A percentile compares a stretch with the other conserved stretches of the same genome.
phyloP scores from a whole-genome alignment of 2,113 vertebrate species.

The Ptilorrhoa leucosticta region DNA sequence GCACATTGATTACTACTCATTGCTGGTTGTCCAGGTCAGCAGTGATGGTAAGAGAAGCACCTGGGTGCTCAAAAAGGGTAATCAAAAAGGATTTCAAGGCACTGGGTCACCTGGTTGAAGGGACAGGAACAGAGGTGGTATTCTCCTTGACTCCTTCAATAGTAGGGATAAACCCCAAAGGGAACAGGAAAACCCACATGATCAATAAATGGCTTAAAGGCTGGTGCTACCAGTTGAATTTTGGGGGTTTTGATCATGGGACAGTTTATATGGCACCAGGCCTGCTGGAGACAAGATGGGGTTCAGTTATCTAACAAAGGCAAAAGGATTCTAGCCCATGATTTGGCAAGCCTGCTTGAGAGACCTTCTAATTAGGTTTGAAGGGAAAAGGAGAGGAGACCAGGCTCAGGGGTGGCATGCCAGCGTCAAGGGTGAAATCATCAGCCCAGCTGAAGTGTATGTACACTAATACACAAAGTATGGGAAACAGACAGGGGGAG shows the following conservation, averaged over 20 bases:
- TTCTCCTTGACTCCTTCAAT: background rate
- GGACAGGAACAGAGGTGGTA: background rate
- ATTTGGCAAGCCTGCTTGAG: background rate
- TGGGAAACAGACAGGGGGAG: background rate
- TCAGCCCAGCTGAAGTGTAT: background rate
- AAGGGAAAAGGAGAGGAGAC: background rate
- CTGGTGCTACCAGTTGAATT: background rate
- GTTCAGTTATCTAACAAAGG: background rate
- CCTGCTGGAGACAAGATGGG: background rate
- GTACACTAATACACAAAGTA: background rate
- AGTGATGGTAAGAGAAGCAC: background rate
- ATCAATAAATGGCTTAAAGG: background rate
- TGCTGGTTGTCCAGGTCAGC: background rate
- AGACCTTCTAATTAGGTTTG: background rate
- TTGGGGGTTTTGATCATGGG: background rate
- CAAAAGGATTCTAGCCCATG: background rate
- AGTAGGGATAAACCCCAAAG: too few species aligned
- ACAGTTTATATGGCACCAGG: background rate
- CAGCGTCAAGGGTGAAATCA: background rate
- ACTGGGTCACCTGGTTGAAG: rapidly evolving
- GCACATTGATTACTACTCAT: background rate
- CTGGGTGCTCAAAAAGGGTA: too few species aligned
- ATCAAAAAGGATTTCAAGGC: background rate
- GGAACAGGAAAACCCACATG: background rate
- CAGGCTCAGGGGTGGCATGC: background rate